phyloP scores from a whole-genome alignment of 2,113 vertebrate genomes.

The Trichechus manatus region DNA sequence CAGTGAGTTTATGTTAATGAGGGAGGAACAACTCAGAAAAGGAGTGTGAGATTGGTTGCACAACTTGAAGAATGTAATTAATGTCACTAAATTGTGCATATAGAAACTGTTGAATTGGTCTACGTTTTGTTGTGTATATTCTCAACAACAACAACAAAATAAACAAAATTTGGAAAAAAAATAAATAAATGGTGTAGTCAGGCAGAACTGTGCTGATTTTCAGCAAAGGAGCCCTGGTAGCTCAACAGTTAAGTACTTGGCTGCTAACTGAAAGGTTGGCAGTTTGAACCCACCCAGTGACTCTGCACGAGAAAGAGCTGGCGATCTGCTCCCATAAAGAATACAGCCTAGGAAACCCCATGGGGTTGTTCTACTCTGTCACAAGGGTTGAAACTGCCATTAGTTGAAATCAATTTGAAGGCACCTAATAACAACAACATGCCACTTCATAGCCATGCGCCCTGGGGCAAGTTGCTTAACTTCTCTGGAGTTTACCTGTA shows the following conservation, averaged over 20 bases:
- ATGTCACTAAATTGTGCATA: too few species aligned
- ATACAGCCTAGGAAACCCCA: not conserved
- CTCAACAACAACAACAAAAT: too few species aligned
- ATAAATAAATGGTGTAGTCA: not conserved
- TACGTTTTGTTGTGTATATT: too few species aligned
- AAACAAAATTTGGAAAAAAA: too few species aligned
- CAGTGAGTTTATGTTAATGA: too few species aligned
- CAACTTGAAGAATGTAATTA: too few species aligned
- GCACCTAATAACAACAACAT: not conserved
- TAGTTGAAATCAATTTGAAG: not conserved
- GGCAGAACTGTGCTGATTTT: not conserved
- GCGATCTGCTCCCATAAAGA: too few species aligned
- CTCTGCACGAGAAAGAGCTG: not conserved
- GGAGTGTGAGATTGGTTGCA: too few species aligned
- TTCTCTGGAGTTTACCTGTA: not conserved
- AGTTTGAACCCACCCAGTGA: not conserved
- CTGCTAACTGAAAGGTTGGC: not conserved
- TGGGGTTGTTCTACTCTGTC: not conserved
- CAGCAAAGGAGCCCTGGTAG: not conserved
- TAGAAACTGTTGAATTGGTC: too few species aligned
- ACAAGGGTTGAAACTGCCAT: not conserved
- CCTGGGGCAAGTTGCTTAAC: not conserved
- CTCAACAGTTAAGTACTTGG: not conserved
- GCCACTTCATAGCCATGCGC: not conserved
- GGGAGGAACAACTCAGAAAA: too few species aligned